Percentiles rank a stretch among this genome's conserved stretches.
These are phyloP conservation scores for Thryonomys swinderianus DNA, from an alignment of 2,113 vertebrate genomes.

Conservation along the genomic window DNA sequence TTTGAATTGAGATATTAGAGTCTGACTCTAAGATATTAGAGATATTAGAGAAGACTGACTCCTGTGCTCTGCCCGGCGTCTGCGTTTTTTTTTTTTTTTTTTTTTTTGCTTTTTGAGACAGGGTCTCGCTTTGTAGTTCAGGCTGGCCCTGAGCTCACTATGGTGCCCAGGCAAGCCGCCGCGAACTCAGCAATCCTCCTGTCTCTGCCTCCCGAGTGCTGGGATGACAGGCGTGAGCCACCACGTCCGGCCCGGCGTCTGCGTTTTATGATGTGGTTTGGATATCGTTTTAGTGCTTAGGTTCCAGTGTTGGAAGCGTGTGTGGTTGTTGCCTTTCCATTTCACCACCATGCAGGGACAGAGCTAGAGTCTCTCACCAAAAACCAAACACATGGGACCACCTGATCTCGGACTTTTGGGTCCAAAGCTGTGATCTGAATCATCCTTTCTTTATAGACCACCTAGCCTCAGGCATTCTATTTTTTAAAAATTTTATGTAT, in stretches of 20 bases:
- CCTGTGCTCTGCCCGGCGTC: neutral
- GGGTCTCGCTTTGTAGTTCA: too few relatives aligned
- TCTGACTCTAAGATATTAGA: too few relatives aligned
- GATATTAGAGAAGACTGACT: neutral
- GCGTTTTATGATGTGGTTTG: neutral
- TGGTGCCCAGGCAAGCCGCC: too few relatives aligned
- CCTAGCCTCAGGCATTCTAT: too few relatives aligned
- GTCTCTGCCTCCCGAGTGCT: too few relatives aligned
- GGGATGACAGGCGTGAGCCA: too few relatives aligned
- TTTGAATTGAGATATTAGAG: neutral
- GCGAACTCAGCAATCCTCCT: too few relatives aligned
- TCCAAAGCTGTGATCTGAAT: neutral
- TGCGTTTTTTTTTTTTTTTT: too few relatives aligned
- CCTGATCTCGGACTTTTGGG: neutral
- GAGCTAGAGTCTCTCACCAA: neutral
- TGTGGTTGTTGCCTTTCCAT: neutral
- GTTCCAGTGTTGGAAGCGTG: neutral
- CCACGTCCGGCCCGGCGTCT: too few relatives aligned
- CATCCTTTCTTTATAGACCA: neutral
- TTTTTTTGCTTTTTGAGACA: too few relatives aligned
- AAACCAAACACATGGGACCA: neutral
- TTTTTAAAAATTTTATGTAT: too few relatives aligned
- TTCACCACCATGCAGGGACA: neutral
- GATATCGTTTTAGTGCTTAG: neutral
- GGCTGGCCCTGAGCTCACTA: too few relatives aligned